Evolutionary conservation across 2,113 vertebrate species (phyloP), one percentile per base, ranked within the genome.

Genomic region (Salvelinus namaycush): DNA sequence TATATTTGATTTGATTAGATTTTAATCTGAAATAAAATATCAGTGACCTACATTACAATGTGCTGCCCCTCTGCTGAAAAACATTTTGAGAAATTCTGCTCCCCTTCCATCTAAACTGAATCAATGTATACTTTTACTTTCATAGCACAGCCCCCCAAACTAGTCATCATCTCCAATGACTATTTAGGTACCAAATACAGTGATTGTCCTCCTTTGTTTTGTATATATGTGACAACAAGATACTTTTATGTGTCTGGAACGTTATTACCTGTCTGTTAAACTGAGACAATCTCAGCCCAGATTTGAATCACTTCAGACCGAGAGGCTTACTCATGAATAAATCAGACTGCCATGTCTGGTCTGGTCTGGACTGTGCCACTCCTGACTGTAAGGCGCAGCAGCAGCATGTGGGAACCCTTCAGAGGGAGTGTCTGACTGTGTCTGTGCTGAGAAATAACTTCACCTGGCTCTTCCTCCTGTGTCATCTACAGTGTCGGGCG

Each of bases 401-500:
- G 6, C n/a, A 44, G 39, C 39, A 44, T 44, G 39, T 54, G 51
- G 51, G 51, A 22, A 12, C 12, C n/a, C n/a, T 13, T 24, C 24
- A 16, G 68, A 16, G 68, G 31, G 31, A 27, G 68, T 44, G 66
- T 31, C 24, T 68, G 68, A 27, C 8, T 48, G 68, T 69, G 9
- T 70, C 18, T 70, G 39, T 49, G 73, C 59, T 22, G 59, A 62
- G 59, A 62, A 2, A 62, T 22, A 62, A 62, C n/a, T n/a, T 62
- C 59, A 62, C 59, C 59, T 62, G 59, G 7, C n/a, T 62, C 59
- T 22, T 20, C 59, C n/a, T 57, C 72, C 79, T 80, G 64, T 66
- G n/a, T 79, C 74, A 71, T 82, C 75, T 80, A 75, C 82, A 90
- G 87, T 91, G 91, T 91, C 97, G 1, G 97, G 97, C 22, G 96